Conservation (phyloP, 2,888 invertebrate species). For the Aporophyla lueneburgensis region DNA sequence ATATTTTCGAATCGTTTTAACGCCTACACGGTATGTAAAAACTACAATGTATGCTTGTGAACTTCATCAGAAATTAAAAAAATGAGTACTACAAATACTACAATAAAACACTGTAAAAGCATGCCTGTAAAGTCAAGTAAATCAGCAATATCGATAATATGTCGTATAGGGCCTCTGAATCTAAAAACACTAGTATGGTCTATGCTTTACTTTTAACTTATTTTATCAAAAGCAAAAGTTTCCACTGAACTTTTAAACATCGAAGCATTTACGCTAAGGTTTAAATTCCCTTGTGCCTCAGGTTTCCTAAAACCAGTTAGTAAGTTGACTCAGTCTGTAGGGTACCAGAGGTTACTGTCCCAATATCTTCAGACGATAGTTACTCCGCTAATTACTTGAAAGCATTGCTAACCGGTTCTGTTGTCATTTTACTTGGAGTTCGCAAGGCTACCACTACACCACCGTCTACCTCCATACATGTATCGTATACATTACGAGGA, state of each 20-base stretch:
- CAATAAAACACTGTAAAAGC: too few relatives aligned
- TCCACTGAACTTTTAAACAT: slow-evolving; percentile 17
- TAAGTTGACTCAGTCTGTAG: not conserved
- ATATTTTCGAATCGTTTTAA: too few relatives aligned
- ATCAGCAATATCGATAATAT: too few relatives aligned
- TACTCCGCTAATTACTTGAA: slow-evolving; percentile 36
- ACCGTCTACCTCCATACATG: not conserved
- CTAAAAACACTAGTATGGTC: too few relatives aligned
- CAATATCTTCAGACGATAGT: slow-evolving; percentile 36
- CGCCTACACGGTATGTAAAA: too few relatives aligned
- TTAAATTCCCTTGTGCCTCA: not conserved
- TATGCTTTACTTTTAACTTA: too few relatives aligned
- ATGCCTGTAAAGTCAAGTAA: too few relatives aligned
- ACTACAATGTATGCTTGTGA: too few relatives aligned
- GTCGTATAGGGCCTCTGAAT: too few relatives aligned
- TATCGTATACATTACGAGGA: not conserved
- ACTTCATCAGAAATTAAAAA: too few relatives aligned
- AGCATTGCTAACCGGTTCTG: slow-evolving; percentile 39
- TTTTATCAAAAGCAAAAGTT: not conserved
- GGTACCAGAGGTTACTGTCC: slow-evolving; percentile 30
- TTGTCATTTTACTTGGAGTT: slow-evolving; percentile 15
- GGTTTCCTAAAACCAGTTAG: slow-evolving; percentile 20
- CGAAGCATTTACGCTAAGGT: not conserved
- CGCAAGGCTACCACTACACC: slow-evolving; percentile 34
- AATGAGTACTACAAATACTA: too few relatives aligned